Percentiles rank a stretch among this genome's conserved stretches.
Evolutionary conservation across 2,888 invertebrate genomes (phyloP).

Genomic region (Clusia tigrina): DNA sequence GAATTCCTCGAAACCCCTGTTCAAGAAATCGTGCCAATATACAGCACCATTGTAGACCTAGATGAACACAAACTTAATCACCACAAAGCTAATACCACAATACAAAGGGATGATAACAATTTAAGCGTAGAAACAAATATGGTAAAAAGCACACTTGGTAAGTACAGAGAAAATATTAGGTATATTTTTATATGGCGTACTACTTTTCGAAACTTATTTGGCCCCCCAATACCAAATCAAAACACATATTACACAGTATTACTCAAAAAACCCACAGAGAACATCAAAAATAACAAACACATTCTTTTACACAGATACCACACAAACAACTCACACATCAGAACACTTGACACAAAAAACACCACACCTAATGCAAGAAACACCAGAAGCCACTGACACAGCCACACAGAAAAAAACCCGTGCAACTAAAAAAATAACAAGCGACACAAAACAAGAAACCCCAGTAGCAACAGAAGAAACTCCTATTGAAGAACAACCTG

Average conservation of each 20-base stretch:
- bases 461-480: no score
- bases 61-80: conserved; percentile 18
- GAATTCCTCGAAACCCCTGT: conserved; percentile 16
- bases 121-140: conserved; percentile 32
- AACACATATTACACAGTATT: conserved; percentile 57
- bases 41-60: conserved; percentile 19
- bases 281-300: conserved; percentile 41
- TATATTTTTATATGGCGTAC: conserved; percentile 56
- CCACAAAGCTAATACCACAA: conserved; percentile 19
- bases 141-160: conserved; percentile 42
- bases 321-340: conserved; percentile 58
- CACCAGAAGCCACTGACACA: conserved; percentile 48
- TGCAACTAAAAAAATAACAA: no score
- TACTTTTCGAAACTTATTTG: conserved; percentile 49
- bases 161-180: conserved; percentile 39
- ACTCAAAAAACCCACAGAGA: conserved; percentile 35
- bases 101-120: not conserved
- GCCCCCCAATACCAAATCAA: conserved; percentile 38
- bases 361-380: conserved; percentile 56
- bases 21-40: conserved; percentile 23
- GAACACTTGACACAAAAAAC: conserved; percentile 63
- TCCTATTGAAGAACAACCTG: conserved; percentile 10
- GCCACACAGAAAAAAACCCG: conserved; percentile 16
- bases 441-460: no score
- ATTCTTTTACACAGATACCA: conserved; percentile 60